Percentiles rank a stretch among this genome's conserved stretches.
Evolutionary conservation across 2,888 invertebrate genomes (phyloP).

Genomic region (Epistrophe eligans): DNA sequence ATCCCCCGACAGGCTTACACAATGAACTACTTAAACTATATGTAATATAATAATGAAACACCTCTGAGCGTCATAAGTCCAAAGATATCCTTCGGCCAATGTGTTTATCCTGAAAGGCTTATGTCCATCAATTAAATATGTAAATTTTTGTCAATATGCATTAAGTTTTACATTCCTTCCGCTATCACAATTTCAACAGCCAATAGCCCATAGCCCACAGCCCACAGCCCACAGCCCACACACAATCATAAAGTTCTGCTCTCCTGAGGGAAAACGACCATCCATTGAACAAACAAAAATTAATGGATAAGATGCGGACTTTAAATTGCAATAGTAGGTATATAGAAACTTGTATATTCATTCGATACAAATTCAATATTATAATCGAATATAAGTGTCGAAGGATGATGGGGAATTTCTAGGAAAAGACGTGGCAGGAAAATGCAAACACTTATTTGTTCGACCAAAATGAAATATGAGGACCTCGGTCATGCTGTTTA

Average conservation of each 20-base stretch:
- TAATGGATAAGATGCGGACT: conserved; percentile 5
- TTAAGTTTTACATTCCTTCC: conserved; percentile 1
- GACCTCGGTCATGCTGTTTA: conserved; percentile 15
- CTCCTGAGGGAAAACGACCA: neutral
- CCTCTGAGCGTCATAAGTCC: conserved; percentile 16
- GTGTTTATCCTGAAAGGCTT: conserved; percentile 35
- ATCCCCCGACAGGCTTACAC: conserved; percentile 39
- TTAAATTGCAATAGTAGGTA: conserved; percentile 41
- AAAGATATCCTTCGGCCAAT: conserved; percentile 3
- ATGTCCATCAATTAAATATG: conserved; percentile 46
- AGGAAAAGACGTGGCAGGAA: conserved; percentile 22
- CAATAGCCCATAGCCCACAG: neutral
- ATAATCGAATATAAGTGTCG: conserved; percentile 16
- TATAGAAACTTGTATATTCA: neutral
- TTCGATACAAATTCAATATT: conserved; percentile 32
- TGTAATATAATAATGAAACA: neutral
- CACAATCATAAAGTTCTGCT: neutral
- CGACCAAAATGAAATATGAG: conserved; percentile 8
- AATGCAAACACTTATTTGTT: conserved; percentile 19
- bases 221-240: too few species aligned
- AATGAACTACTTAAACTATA: conserved; percentile 35
- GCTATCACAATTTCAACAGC: neutral
- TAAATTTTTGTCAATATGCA: conserved; percentile 25
- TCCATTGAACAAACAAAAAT: conserved; percentile 1
- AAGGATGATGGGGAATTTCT: neutral